These are phyloP conservation scores for Drosophila subpulchrella DNA, from an alignment of 1,140 invertebrate genomes.

Conservation along the genomic window DNA sequence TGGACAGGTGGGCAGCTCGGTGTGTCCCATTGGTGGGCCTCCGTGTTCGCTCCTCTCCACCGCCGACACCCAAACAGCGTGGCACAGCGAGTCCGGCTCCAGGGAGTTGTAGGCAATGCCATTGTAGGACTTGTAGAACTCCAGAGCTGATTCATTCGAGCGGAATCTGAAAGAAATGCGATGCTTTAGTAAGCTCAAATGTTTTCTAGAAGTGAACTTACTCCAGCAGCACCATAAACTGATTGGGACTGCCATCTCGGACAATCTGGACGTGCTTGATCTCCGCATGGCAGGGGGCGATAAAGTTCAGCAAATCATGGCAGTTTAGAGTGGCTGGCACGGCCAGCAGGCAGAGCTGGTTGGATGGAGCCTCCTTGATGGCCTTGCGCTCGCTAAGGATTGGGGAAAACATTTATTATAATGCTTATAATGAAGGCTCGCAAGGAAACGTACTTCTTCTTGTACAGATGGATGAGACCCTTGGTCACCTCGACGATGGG, in stretches of 20 bases:
- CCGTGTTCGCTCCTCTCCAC: slow-evolving; percentile 93
- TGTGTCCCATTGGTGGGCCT: slow-evolving; percentile 91
- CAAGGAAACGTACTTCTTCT: slow-evolving; percentile 91
- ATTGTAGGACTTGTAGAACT: slow-evolving; percentile 97
- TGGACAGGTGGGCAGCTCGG: slow-evolving; percentile 98
- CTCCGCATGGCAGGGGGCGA: slow-evolving; percentile 95
- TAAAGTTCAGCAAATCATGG: slow-evolving; percentile 97
- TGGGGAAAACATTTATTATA: background rate
- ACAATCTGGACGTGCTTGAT: slow-evolving; percentile 97
- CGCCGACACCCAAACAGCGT: slow-evolving; percentile 96
- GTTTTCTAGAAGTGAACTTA: slow-evolving; percentile 68
- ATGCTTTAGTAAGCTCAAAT: background rate
- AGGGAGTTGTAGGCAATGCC: slow-evolving; percentile 96
- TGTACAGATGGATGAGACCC: slow-evolving; percentile 98
- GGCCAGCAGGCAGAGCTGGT: slow-evolving; percentile 95
- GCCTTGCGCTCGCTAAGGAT: slow-evolving; percentile 87
- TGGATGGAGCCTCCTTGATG: slow-evolving; percentile 89
- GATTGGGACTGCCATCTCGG: slow-evolving; percentile 94
- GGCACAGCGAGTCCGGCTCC: slow-evolving; percentile 95
- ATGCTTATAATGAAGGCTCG: background rate
- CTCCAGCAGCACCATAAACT: slow-evolving; percentile 98
- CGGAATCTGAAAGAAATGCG: slow-evolving; percentile 85
- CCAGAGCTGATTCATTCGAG: slow-evolving; percentile 91
- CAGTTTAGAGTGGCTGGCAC: slow-evolving; percentile 97
- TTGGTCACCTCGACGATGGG: slow-evolving; percentile 97